Evolutionary conservation across 2,888 invertebrate genomes (phyloP).

Genomic region (Amphipoea oculea): DNA sequence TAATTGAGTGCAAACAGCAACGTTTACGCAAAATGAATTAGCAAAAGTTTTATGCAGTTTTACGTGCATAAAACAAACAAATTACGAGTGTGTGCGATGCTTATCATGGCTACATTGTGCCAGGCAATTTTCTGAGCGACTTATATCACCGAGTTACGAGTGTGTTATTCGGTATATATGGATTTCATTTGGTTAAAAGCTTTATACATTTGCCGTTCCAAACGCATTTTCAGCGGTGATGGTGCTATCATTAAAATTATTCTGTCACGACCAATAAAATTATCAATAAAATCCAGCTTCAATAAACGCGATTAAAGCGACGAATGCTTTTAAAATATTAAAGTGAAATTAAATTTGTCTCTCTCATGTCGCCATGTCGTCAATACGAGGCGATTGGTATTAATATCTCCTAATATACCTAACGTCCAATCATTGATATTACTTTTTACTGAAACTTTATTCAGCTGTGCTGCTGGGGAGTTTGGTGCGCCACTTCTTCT

Average conservation of each 20-base stretch:
- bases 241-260: conserved; percentile 84
- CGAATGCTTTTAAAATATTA: conserved; percentile 69
- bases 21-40: conserved; percentile 74
- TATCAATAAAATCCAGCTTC: conserved; percentile 77
- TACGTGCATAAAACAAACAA: conserved; percentile 81
- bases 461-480: not conserved
- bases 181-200: conserved; percentile 89
- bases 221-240: conserved; percentile 81
- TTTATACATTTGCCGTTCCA: conserved; percentile 84
- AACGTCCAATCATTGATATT: conserved; percentile 24
- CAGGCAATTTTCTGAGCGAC: conserved; percentile 84
- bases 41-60: conserved; percentile 68
- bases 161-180: conserved; percentile 87
- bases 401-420: conserved; percentile 56
- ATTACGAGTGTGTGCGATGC: conserved; percentile 74
- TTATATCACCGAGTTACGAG: conserved; percentile 85
- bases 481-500: too few species aligned
- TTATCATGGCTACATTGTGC: conserved; percentile 82
- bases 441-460: conserved; percentile 5
- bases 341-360: conserved; percentile 63
- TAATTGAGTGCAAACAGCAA: conserved; percentile 74
- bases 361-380: conserved; percentile 47
- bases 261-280: conserved; percentile 78
- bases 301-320: conserved; percentile 72
- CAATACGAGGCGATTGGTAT: conserved; percentile 35